A percentile compares a stretch with the other conserved stretches of the same genome.
Evolutionary conservation across 2,888 invertebrate genomes (phyloP).

Genomic region (Conomelus anceps): DNA sequence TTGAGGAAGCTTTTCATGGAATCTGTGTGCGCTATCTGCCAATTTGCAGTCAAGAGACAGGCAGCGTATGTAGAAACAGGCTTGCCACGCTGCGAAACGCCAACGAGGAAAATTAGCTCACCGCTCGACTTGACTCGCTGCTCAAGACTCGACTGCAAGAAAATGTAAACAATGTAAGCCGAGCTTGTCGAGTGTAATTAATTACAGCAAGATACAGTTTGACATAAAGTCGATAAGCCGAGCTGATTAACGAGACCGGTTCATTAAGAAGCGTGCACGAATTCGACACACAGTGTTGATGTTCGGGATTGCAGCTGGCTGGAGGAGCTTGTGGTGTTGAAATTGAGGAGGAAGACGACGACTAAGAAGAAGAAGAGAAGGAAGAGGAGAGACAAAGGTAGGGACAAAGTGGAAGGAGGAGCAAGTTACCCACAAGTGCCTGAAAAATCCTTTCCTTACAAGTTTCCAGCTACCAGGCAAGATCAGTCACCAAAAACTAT

Average conservation of each 20-base stretch:
- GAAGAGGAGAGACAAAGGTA: background rate
- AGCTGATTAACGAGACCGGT: background rate
- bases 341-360: background rate
- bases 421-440: no score
- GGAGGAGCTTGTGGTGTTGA: background rate
- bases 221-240: background rate
- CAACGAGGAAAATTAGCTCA: background rate
- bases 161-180: background rate
- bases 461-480: background rate
- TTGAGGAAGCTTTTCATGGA: background rate
- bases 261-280: background rate
- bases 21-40: background rate
- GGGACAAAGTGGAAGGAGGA: background rate
- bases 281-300: background rate
- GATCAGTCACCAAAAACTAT: background rate
- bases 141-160: background rate
- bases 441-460: no score
- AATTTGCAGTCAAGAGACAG: no score
- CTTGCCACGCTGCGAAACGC: no score
- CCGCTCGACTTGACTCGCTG: background rate
- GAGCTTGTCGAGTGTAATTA: background rate
- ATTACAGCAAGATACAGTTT: background rate
- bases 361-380: background rate
- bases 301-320: background rate
- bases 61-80: no score